Conservation (phyloP, 2,797 vertebrate genomes). For the Tragopan temminckii region DNA sequence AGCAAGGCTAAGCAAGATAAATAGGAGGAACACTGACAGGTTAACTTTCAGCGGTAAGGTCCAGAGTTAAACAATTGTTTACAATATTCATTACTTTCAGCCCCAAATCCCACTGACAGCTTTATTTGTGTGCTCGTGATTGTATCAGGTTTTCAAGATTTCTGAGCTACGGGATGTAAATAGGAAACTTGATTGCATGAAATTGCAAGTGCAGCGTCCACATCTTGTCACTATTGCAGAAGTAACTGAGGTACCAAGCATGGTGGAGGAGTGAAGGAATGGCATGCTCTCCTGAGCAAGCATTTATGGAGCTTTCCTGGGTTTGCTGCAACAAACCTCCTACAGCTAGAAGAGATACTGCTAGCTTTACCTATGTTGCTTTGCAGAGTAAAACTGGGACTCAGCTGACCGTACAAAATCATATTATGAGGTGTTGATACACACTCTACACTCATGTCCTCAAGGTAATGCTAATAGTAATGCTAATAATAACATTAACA, state of each 20-base stretch:
- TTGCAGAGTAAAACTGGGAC: not conserved
- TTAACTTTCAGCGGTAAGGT: not conserved
- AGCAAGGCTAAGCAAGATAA: not conserved
- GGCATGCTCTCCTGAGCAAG: not conserved
- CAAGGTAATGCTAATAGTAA: not conserved
- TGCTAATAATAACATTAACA: not conserved
- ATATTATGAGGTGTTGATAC: not conserved
- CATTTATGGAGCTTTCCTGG: not conserved
- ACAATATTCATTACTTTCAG: not conserved
- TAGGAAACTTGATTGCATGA: not conserved
- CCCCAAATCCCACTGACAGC: not conserved
- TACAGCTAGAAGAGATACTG: not conserved
- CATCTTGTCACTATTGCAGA: not conserved
- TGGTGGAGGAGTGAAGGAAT: not conserved
- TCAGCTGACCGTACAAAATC: not conserved
- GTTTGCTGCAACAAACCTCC: not conserved
- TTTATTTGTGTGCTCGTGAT: not conserved
- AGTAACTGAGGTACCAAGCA: not conserved
- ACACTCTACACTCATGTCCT: not conserved
- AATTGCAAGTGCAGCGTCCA: not conserved
- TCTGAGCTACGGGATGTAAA: not conserved
- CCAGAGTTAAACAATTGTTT: constrained; percentile 22
- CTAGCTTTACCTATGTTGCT: rapidly evolving
- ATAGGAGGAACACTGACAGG: not conserved
- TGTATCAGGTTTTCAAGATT: not conserved